Evolutionary conservation across 2,888 invertebrate species (phyloP).

Genomic region (Anticlea derivata): DNA sequence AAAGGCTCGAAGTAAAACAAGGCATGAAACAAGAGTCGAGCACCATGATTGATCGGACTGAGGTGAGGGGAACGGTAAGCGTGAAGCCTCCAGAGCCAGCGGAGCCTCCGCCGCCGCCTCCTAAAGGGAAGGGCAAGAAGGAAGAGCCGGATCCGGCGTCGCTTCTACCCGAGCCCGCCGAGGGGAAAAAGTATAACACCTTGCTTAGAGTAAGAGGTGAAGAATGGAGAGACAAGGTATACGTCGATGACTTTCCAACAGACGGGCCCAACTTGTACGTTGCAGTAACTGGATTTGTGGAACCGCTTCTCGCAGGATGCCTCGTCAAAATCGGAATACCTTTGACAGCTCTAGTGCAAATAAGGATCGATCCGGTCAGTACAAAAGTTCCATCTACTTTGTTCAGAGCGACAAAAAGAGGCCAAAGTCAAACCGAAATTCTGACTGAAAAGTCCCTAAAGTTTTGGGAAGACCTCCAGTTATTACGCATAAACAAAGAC

Average conservation of each 20-base stretch:
- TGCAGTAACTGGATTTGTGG: slow-evolving; percentile 78
- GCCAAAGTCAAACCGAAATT: slow-evolving; percentile 67
- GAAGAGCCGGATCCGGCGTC: slow-evolving; percentile 36
- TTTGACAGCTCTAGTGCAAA: slow-evolving; percentile 67
- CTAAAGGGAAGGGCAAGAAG: slow-evolving; percentile 56
- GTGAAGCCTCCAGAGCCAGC: slow-evolving; percentile 43
- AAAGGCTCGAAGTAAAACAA: slow-evolving; percentile 63
- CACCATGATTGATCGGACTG: slow-evolving; percentile 63
- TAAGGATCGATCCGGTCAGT: slow-evolving; percentile 58
- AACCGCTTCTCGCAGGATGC: slow-evolving; percentile 56
- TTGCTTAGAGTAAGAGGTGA: slow-evolving; percentile 76
- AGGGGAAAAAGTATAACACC: slow-evolving; percentile 76
- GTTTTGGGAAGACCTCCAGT: slow-evolving; percentile 71
- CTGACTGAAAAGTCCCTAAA: slow-evolving; percentile 55
- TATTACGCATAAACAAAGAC: slow-evolving; percentile 56
- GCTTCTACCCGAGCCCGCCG: slow-evolving; percentile 45
- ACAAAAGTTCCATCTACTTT: slow-evolving; percentile 56
- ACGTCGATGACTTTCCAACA: slow-evolving; percentile 78
- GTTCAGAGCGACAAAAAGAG: slow-evolving; percentile 60
- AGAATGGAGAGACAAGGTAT: slow-evolving; percentile 81
- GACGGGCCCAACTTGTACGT: slow-evolving; percentile 82
- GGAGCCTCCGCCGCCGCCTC: slow-evolving; percentile 37
- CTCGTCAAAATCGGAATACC: slow-evolving; percentile 69
- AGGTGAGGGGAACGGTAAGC: slow-evolving; percentile 63
- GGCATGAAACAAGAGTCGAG: slow-evolving; percentile 66